Evolutionary conservation across 2,888 invertebrate genomes (phyloP), one percentile per base, ranked within the genome.

Genomic region (Dryadula phaetusa): DNA sequence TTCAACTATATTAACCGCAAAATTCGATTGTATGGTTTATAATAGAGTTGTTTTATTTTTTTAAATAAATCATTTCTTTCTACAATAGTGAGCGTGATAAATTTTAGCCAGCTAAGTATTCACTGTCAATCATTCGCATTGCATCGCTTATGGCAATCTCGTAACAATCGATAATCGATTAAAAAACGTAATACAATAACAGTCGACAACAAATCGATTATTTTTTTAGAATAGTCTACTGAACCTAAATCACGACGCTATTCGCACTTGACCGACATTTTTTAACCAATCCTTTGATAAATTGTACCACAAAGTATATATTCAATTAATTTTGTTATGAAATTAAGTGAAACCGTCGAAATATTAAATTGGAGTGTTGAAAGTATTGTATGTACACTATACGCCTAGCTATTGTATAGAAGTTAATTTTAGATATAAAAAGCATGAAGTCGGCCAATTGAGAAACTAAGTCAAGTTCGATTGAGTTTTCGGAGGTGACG

Each of bases 331-430:
- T 82, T 77, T 68, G 84, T 91, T 89, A 84, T 86, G 90, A 88
- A 90, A 90, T 88, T 82, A 69, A 75, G 83, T 80, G 90, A 90
- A 90, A 91, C 81, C 87, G 80, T 79, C 80, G 82, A 90, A 90
- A 86, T 90, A 88, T 90, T 81, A 84, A 85, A 88, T 88, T 85
- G 84, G 73, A 73, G 77, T 88, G 85, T 89, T 80, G 86, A 80
- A 83, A 84, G 72, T 72, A 40, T 58, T 73, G 79, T 81, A 77
- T 85, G 79, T 84, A 66, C 61, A 70, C 64, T 64, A 64, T 64
- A 64, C 44, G 54, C 42, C 64, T 22, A 49, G 67, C 82, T 79
- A 82, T 88, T 87, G 84, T 84, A 74, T 75, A 74, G 72, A 71
- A 75, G 77, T 73, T 79, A 56, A 85, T 86, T 85, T 82, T 84